Evolutionary conservation across 1,140 invertebrate genomes (phyloP).

Genomic region (Drosophila setifemur): DNA sequence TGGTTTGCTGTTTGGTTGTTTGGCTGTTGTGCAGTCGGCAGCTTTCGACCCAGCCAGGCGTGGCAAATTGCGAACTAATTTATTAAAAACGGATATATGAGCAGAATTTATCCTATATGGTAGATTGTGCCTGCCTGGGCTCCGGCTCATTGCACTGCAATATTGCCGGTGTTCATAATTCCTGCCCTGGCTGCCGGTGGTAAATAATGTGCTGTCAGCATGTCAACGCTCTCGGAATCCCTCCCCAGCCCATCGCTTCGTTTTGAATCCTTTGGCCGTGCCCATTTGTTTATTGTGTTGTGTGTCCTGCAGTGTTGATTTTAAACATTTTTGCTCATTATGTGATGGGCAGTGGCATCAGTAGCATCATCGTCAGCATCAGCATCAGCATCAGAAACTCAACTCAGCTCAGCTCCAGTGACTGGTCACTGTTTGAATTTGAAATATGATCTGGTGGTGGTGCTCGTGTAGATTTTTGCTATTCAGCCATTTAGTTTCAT

Average conservation of each 20-base stretch:
- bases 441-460: constrained; percentile 37
- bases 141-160: constrained; percentile 39
- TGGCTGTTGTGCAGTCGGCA: not conserved
- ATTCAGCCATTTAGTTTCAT: constrained; percentile 46
- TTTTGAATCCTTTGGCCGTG: not conserved
- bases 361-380: not conserved
- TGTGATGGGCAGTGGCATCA: not conserved
- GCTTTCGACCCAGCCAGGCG: constrained; percentile 31
- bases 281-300: constrained; percentile 26
- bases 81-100: constrained; percentile 61
- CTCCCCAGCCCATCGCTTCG: not conserved
- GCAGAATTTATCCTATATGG: constrained; percentile 42
- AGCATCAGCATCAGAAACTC: not conserved
- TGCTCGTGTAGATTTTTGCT: constrained; percentile 24
- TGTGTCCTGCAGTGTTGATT: constrained; percentile 12
- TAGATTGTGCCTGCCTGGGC: constrained; percentile 21
- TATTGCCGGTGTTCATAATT: constrained; percentile 54
- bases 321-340: constrained; percentile 53
- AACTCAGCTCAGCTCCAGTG: constrained; percentile 3
- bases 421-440: constrained; percentile 28
- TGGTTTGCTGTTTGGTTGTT: not conserved
- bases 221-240: constrained; percentile 37
- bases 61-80: constrained; percentile 58
- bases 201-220: constrained; percentile 63
- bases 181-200: not conserved